Percentiles rank a stretch among this genome's conserved stretches.
phyloP scores from a whole-genome alignment of 2,888 invertebrate genomes.

The Chymomyza fuscimana region DNA sequence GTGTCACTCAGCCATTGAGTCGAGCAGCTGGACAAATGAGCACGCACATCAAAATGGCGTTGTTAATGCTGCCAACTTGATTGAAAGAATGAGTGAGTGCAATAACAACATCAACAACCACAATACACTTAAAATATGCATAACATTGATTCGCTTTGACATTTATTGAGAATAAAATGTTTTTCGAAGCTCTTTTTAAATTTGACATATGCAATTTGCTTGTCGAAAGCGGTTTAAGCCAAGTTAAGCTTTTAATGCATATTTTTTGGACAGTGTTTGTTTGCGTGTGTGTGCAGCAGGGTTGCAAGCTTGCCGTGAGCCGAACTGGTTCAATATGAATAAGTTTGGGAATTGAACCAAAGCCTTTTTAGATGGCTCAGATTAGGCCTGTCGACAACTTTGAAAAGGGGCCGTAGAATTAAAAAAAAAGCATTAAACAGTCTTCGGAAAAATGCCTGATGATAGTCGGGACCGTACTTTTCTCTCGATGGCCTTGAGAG shows the following conservation, averaged over 20 bases:
- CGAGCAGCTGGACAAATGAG: conserved; percentile 16
- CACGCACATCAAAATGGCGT: conserved; percentile 4
- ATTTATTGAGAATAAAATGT: conserved; percentile 33
- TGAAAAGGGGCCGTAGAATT: too few relatives aligned
- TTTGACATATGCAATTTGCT: conserved; percentile 46
- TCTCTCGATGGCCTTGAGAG: too few relatives aligned
- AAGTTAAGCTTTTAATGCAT: background rate
- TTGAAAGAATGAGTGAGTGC: background rate
- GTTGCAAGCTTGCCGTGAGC: background rate
- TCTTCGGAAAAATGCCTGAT: too few relatives aligned
- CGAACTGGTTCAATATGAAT: background rate
- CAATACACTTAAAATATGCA: background rate
- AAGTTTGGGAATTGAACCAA: too few relatives aligned
- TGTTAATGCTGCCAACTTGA: conserved; percentile 11
- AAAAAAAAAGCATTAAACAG: too few relatives aligned
- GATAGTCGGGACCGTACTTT: too few relatives aligned
- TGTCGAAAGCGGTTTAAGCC: background rate
- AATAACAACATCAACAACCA: background rate
- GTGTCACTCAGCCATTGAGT: background rate
- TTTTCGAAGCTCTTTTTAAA: conserved; percentile 42
- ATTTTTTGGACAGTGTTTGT: background rate
- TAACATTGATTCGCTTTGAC: conserved; percentile 48
- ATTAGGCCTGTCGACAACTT: too few relatives aligned
- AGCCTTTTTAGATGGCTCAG: too few relatives aligned
- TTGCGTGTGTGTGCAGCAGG: background rate